Evolutionary conservation across 2,113 vertebrate species (phyloP), one percentile per base, ranked within the genome.

Genomic region (Philantomba maxwellii): DNA sequence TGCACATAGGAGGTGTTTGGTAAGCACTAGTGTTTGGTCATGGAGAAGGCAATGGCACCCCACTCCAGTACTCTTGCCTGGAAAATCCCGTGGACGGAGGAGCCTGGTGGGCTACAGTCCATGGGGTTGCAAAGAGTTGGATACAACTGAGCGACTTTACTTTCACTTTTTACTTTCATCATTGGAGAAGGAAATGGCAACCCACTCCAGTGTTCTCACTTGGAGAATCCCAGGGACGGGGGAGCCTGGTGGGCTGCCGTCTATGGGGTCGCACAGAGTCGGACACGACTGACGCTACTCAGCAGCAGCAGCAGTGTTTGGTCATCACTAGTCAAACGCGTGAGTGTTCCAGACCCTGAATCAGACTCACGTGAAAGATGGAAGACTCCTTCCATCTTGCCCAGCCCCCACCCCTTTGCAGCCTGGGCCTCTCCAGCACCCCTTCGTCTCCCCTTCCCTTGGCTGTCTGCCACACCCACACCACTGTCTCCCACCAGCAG

Each of bases 101-200:
- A 33, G 60, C 60, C 28, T 62, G 60, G 13, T 62, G 6, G 60
- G 60, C 60, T 62, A 1, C 28, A 33, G 60, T 62, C 28, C 28
- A 33, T 33, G 28, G 28, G 28, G 28, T 62, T 6, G 0, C 58
- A 30, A 30, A 14, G 28, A 62, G 58, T 30, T 0, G 0, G 58
- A 62, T 0, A 14, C 0, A 1, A 62, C 28, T 30, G 58, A 62
- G 13, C 28, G 2, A 62, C 58, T 62, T 62, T 28, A 62, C 13
- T 62, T 30, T 62, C 58, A 28, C 57, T 10, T 57, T 57, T 57
- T 8, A 58, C 25, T 30, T 30, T 30, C 13, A 30, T 62, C 58
- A 30, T 28, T 62, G 58, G 58, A 62, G 28, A 30, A 62, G 58
- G 58, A 62, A 30, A 62, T 62, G 58, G 28, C 28, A 30, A 62